A percentile compares a stretch with the other conserved stretches of the same genome.
Conservation (phyloP, 2,113 vertebrate genomes). For the Entelurus aequoreus region DNA sequence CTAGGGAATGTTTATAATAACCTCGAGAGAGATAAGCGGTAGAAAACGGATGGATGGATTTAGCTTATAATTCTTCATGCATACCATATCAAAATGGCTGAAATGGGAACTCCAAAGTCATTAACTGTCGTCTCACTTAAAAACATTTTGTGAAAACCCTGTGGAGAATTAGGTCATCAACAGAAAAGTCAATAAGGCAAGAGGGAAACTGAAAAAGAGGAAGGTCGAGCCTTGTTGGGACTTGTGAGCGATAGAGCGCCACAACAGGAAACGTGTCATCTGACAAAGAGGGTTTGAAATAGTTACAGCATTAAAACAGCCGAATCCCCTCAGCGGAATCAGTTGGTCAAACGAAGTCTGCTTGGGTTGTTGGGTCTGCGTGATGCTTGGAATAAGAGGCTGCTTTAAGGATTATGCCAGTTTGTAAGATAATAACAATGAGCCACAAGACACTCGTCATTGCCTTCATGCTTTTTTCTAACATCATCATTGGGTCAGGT, state of each 20-base stretch:
- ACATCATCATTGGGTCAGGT: slow-evolving; percentile 43
- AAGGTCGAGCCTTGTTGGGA: slow-evolving; percentile 13
- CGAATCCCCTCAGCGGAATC: neutral
- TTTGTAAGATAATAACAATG: slow-evolving; percentile 22
- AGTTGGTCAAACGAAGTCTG: no score
- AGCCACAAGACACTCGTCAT: slow-evolving; percentile 7
- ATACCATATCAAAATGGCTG: neutral
- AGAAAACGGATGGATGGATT: no score
- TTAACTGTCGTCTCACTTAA: neutral
- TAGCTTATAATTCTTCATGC: no score
- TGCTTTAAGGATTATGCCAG: slow-evolving; percentile 3
- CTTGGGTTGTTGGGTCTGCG: neutral
- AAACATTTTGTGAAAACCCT: neutral
- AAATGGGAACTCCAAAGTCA: slow-evolving; percentile 11
- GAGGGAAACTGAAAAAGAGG: slow-evolving; percentile 25
- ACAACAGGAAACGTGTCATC: slow-evolving; percentile 1
- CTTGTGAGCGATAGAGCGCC: neutral
- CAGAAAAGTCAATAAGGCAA: neutral
- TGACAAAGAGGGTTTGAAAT: neutral
- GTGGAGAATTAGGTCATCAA: no score
- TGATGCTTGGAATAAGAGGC: neutral
- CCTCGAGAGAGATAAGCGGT: no score
- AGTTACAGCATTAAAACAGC: slow-evolving; percentile 1
- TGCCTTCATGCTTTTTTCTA: slow-evolving; percentile 23
- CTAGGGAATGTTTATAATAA: no score